Conservation (phyloP, 2,888 invertebrate species). For the Acrocera orbiculus region DNA sequence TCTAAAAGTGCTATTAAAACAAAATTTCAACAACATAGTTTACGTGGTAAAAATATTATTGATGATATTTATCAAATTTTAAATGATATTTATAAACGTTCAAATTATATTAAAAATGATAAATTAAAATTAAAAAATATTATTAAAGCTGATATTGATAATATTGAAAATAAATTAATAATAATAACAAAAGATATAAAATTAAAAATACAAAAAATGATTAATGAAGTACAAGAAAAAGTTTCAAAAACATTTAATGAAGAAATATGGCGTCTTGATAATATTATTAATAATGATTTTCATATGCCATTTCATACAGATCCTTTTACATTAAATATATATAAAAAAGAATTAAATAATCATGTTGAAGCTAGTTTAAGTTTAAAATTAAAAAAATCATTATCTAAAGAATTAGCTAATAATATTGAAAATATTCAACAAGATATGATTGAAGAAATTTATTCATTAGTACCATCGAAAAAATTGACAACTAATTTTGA, state of each 20-base stretch:
- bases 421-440: slow-evolving; percentile 81
- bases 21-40: slow-evolving; percentile 96
- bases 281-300: slow-evolving; percentile 93
- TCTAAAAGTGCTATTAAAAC: slow-evolving; percentile 95
- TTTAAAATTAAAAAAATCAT: slow-evolving; percentile 60
- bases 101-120: slow-evolving; percentile 41
- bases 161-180: slow-evolving; percentile 75
- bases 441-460: slow-evolving; percentile 88
- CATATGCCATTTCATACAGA: slow-evolving; percentile 80
- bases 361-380: slow-evolving; percentile 84
- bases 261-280: slow-evolving; percentile 84
- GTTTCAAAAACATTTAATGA: slow-evolving; percentile 87
- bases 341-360: slow-evolving; percentile 81
- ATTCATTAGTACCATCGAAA: slow-evolving; percentile 57
- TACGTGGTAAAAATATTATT: slow-evolving; percentile 74
- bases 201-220: slow-evolving; percentile 85
- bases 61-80: slow-evolving; percentile 51
- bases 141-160: slow-evolving; percentile 63
- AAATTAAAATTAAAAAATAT: slow-evolving; percentile 49
- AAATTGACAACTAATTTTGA: slow-evolving; percentile 31
- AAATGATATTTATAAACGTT: slow-evolving; percentile 46
- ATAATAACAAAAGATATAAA: slow-evolving; percentile 84
- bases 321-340: slow-evolving; percentile 68
- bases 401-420: slow-evolving; percentile 74
- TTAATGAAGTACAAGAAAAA: slow-evolving; percentile 86